phyloP scores from a whole-genome alignment of 2,113 vertebrate species.

The Mormyrus lacerda region DNA sequence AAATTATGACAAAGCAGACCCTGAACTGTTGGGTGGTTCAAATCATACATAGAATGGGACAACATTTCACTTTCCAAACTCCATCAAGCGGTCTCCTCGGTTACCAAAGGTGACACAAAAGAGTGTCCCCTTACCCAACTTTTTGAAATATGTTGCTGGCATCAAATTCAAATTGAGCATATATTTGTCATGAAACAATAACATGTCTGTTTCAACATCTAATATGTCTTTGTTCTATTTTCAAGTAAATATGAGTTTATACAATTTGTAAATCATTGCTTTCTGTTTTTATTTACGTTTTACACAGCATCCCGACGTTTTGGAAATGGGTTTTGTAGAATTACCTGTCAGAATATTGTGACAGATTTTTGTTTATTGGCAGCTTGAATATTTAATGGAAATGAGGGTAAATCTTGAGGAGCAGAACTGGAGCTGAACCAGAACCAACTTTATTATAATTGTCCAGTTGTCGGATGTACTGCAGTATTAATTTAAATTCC shows the following conservation, averaged over 20 bases:
- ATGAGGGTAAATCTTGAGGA: background rate
- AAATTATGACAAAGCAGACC: background rate
- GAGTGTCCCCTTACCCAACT: background rate
- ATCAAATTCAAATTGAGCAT: no score
- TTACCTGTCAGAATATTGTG: background rate
- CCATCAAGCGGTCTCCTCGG: background rate
- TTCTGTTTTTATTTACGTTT: background rate
- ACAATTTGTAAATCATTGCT: background rate
- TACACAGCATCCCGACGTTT: background rate
- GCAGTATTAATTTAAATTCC: constrained; percentile 19
- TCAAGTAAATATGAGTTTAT: background rate
- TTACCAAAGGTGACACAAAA: background rate
- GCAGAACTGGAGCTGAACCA: background rate
- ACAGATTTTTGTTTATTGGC: background rate
- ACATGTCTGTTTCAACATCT: no score
- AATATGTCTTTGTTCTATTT: no score
- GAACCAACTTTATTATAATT: constrained; percentile 24
- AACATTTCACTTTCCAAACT: background rate
- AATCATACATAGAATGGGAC: background rate
- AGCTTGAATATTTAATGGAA: constrained; percentile 13
- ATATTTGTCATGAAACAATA: no score
- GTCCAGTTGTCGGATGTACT: constrained; percentile 34
- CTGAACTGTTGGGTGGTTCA: background rate
- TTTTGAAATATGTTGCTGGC: no score
- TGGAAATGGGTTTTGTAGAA: background rate